A percentile compares a stretch with the other conserved stretches of the same genome.
These are phyloP conservation scores for Lytechinus pictus DNA, from an alignment of 35 echinoderm and acorn worm species.

Conservation along the genomic window DNA sequence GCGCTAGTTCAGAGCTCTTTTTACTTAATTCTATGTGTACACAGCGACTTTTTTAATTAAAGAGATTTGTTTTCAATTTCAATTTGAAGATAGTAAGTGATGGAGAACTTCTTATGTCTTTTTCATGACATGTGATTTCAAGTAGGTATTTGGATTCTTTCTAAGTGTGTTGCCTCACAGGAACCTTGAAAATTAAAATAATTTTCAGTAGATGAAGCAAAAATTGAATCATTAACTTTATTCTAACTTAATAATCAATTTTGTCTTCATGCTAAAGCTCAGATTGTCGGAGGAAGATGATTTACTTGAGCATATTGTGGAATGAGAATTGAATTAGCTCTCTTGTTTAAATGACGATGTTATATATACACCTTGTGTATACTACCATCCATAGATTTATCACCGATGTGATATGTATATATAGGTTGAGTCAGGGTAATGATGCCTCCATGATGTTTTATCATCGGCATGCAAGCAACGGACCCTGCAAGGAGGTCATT, in stretches of 20 bases:
- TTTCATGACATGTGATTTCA: too few species aligned
- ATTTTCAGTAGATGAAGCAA: too few species aligned
- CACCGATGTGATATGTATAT: background rate
- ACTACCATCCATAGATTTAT: background rate
- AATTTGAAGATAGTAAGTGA: too few species aligned
- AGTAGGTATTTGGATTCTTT: too few species aligned
- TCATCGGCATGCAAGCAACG: background rate
- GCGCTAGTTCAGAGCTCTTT: too few species aligned
- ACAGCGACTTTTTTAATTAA: too few species aligned
- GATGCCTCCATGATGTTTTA: conserved; percentile 5
- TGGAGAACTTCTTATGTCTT: too few species aligned
- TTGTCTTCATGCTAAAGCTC: background rate
- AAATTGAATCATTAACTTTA: too few species aligned
- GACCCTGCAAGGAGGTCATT: background rate
- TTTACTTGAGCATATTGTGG: background rate
- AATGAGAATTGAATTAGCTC: background rate
- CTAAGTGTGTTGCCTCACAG: too few species aligned
- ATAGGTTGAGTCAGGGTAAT: background rate
- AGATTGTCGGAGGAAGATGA: background rate
- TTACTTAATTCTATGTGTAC: too few species aligned
- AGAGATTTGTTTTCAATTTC: too few species aligned
- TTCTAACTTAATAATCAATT: background rate
- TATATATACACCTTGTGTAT: background rate
- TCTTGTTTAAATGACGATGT: background rate
- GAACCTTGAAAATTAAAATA: too few species aligned